A percentile compares a stretch with the other conserved stretches of the same genome.
phyloP scores from a whole-genome alignment of 1,140 invertebrate genomes.

The Tetramorium parvispinum region DNA sequence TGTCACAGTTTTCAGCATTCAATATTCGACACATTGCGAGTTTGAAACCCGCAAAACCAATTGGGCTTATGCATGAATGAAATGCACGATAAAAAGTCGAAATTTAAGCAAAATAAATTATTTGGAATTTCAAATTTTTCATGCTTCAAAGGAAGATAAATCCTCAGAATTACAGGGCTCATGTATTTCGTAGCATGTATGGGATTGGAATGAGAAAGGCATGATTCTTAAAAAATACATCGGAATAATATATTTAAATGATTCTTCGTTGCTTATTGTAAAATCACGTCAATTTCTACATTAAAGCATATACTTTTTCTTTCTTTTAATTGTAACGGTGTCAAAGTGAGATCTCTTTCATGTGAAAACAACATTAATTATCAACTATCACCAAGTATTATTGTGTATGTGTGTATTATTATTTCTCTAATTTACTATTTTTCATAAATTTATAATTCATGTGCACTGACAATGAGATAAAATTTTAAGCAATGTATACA shows the following conservation, averaged over 20 bases:
- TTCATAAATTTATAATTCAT: background rate
- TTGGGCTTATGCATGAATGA: background rate
- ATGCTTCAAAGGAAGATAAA: background rate
- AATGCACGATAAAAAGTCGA: conserved; percentile 1
- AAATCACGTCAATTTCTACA: background rate
- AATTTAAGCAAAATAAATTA: background rate
- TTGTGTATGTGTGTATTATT: background rate
- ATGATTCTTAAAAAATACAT: background rate
- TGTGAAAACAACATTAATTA: background rate
- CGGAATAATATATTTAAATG: background rate
- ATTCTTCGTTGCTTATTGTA: background rate
- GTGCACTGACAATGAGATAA: background rate
- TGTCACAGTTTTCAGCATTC: conserved; percentile 2
- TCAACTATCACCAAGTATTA: background rate
- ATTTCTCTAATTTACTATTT: conserved; percentile 1
- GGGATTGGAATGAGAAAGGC: background rate
- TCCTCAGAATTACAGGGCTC: background rate
- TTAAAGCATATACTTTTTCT: background rate
- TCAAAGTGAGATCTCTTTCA: background rate
- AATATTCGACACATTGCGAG: conserved; percentile 36
- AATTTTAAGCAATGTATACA: background rate
- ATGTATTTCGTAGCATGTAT: conserved; percentile 30
- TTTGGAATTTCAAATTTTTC: background rate
- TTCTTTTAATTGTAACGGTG: background rate
- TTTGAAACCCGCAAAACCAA: conserved; percentile 24